phyloP scores from a whole-genome alignment of 2,113 vertebrate species.

The Daubentonia madagascariensis region DNA sequence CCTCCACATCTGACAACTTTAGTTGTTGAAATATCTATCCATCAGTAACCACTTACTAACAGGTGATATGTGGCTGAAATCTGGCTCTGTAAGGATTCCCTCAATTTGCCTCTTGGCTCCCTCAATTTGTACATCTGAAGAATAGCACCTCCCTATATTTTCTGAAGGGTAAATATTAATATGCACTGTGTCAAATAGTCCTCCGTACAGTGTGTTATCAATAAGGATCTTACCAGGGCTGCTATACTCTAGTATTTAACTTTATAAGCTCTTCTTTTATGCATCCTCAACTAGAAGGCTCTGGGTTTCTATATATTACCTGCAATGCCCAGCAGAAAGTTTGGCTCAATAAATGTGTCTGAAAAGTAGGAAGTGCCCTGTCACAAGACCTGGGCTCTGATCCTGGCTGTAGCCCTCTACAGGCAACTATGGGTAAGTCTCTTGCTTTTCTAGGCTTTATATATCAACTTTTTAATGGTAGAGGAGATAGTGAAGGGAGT shows the following conservation, averaged over 20 bases:
- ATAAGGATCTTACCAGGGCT: fast-evolving
- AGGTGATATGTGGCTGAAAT: not conserved
- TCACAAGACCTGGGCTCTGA: not conserved
- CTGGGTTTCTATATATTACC: not conserved
- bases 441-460: not conserved
- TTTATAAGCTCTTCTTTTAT: not conserved
- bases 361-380: not conserved
- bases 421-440: not conserved
- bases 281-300: not conserved
- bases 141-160: not conserved
- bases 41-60: not conserved
- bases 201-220: not conserved
- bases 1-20: not conserved
- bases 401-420: not conserved
- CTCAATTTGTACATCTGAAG: not conserved
- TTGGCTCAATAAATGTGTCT: not conserved
- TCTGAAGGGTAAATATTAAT: not conserved
- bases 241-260: not conserved
- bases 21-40: not conserved
- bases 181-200: not conserved
- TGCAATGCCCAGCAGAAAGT: not conserved
- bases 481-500: not conserved
- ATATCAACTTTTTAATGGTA: not conserved
- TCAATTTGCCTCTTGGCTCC: no score
- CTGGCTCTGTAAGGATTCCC: not conserved